Evolutionary conservation across 1,140 invertebrate species (phyloP).

Genomic region (Trachymyrmex cornetzi): DNA sequence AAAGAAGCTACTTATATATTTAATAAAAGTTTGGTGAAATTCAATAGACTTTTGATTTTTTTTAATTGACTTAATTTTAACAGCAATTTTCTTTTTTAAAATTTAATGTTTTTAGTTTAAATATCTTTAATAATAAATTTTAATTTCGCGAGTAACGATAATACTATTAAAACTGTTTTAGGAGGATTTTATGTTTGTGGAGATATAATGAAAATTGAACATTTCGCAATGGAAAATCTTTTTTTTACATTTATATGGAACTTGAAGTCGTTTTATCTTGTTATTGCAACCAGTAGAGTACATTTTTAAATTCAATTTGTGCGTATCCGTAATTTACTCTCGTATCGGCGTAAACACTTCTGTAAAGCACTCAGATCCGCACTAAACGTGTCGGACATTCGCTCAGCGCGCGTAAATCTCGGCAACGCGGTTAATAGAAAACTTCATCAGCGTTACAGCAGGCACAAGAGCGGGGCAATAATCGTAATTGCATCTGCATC

Average conservation of each 20-base stretch:
- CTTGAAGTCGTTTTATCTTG: background rate
- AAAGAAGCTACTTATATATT: background rate
- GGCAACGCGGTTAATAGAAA: conserved; percentile 60
- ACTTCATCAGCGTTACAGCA: conserved; percentile 59
- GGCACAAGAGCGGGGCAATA: conserved; percentile 38
- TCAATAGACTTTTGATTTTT: background rate
- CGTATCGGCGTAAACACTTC: conserved; percentile 53
- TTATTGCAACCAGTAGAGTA: background rate
- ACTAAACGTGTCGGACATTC: conserved; percentile 20
- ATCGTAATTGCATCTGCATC: conserved; percentile 71
- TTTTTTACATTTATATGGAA: background rate
- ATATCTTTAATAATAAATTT: background rate
- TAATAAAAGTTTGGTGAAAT: background rate
- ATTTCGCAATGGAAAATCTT: background rate
- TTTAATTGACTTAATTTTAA: background rate
- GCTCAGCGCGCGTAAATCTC: background rate
- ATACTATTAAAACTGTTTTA: background rate
- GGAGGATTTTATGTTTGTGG: background rate
- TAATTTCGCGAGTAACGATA: background rate
- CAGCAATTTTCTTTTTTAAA: background rate
- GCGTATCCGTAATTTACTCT: conserved; percentile 33
- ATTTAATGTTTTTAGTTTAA: background rate
- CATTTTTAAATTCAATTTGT: conserved; percentile 50
- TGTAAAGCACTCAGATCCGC: conserved; percentile 24
- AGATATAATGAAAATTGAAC: background rate